phyloP scores from a whole-genome alignment of 2,888 invertebrate species.

The Xylota segnis region DNA sequence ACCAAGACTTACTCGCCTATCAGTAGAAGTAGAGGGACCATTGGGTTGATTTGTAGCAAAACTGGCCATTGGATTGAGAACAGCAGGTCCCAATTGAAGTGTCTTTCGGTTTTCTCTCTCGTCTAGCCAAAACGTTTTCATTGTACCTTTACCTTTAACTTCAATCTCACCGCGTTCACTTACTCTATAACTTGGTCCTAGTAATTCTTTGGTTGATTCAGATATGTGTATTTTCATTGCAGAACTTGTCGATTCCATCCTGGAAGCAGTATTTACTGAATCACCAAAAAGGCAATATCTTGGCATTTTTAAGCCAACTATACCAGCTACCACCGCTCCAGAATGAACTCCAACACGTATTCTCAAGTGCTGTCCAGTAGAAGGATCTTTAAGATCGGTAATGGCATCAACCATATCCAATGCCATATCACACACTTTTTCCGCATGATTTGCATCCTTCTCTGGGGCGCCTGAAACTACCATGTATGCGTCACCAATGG shows the following conservation, averaged over 20 bases:
- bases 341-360: slow-evolving; percentile 95
- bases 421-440: slow-evolving; percentile 97
- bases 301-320: slow-evolving; percentile 97
- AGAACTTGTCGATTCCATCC: slow-evolving; percentile 96
- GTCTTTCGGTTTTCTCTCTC: slow-evolving; percentile 89
- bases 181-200: slow-evolving; percentile 91
- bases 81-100: slow-evolving; percentile 80
- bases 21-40: slow-evolving; percentile 27
- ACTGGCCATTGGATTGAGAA: slow-evolving; percentile 79
- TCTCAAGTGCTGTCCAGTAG: slow-evolving; percentile 93
- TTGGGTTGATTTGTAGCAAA: slow-evolving; percentile 57
- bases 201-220: slow-evolving; percentile 91
- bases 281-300: slow-evolving; percentile 90
- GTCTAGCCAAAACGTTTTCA: slow-evolving; percentile 96
- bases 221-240: slow-evolving; percentile 98
- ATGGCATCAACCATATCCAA: slow-evolving; percentile 98
- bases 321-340: slow-evolving; percentile 96
- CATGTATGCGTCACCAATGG: slow-evolving; percentile 99
- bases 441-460: slow-evolving; percentile 95
- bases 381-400: slow-evolving; percentile 95
- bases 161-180: slow-evolving; percentile 93
- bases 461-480: slow-evolving; percentile 98
- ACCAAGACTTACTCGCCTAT: slow-evolving; percentile 52
- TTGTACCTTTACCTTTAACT: slow-evolving; percentile 95
- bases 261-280: slow-evolving; percentile 95